A percentile compares a stretch with the other conserved stretches of the same genome.
Conservation (phyloP, 2,888 invertebrate species). For the Lochmaea crataegi region DNA sequence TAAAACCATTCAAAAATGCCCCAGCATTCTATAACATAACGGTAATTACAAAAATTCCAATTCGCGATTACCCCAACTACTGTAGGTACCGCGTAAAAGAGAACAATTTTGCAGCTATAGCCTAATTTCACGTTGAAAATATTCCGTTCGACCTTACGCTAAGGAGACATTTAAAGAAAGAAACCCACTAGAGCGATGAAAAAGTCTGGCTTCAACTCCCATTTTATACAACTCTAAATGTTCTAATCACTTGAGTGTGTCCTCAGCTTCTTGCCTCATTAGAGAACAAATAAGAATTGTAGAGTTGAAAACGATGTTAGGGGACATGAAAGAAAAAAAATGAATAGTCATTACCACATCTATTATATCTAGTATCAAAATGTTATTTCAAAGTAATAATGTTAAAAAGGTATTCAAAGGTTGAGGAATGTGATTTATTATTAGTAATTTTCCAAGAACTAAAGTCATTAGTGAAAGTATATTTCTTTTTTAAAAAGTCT, state of each 20-base stretch:
- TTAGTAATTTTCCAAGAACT: no score
- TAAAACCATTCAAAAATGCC: not conserved
- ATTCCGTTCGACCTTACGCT: not conserved
- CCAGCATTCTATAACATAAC: not conserved
- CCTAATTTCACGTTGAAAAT: not conserved
- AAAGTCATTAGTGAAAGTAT: no score
- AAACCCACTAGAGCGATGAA: conserved; percentile 5
- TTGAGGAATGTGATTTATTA: no score
- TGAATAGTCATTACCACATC: conserved; percentile 3
- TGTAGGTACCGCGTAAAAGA: not conserved
- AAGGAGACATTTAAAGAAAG: not conserved
- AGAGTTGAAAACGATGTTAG: not conserved
- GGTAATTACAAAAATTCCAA: not conserved
- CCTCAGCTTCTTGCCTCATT: conserved; percentile 21
- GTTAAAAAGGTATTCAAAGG: no score
- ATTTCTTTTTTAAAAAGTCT: no score
- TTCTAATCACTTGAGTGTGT: conserved; percentile 22
- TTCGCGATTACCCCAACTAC: not conserved
- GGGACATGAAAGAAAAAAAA: not conserved
- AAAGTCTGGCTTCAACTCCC: not conserved
- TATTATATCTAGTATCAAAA: not conserved
- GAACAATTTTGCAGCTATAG: not conserved
- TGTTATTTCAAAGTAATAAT: not conserved
- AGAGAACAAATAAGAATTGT: conserved; percentile 22
- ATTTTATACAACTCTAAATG: conserved; percentile 17